Conservation (phyloP, 2,113 vertebrate genomes). For the Anolis sagrei region DNA sequence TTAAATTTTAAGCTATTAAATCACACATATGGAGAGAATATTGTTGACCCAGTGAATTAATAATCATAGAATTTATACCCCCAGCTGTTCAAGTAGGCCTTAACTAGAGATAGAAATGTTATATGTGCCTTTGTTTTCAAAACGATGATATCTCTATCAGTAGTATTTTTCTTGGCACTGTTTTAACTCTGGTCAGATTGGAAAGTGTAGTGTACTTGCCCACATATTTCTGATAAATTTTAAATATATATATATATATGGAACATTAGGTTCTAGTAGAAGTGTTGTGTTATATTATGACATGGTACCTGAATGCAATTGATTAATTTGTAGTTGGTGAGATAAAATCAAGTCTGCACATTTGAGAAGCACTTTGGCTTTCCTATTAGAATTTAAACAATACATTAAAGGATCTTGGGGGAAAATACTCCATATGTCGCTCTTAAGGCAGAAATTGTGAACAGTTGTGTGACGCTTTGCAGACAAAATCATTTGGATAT, state of each 20-base stretch:
- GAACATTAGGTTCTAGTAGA: neutral
- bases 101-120: constrained; percentile 47
- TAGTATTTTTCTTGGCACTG: constrained; percentile 22
- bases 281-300: neutral
- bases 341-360: neutral
- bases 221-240: constrained; percentile 18
- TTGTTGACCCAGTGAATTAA: constrained; percentile 58
- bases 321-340: neutral
- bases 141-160: constrained; percentile 39
- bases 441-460: too few relatives aligned
- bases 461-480: too few relatives aligned
- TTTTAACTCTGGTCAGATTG: constrained; percentile 42
- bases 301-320: neutral
- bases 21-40: constrained; percentile 41
- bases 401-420: too few relatives aligned
- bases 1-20: constrained; percentile 59
- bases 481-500: too few relatives aligned
- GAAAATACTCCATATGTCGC: too few relatives aligned
- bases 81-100: constrained; percentile 53
- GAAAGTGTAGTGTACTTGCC: constrained; percentile 51
- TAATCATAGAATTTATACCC: constrained; percentile 55
- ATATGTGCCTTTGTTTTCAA: constrained; percentile 66
- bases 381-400: neutral
- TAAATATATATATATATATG: neutral
- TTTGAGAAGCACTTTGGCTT: neutral